Conservation (phyloP, 2,888 invertebrate species). For the Chromoteleia sp. region DNA sequence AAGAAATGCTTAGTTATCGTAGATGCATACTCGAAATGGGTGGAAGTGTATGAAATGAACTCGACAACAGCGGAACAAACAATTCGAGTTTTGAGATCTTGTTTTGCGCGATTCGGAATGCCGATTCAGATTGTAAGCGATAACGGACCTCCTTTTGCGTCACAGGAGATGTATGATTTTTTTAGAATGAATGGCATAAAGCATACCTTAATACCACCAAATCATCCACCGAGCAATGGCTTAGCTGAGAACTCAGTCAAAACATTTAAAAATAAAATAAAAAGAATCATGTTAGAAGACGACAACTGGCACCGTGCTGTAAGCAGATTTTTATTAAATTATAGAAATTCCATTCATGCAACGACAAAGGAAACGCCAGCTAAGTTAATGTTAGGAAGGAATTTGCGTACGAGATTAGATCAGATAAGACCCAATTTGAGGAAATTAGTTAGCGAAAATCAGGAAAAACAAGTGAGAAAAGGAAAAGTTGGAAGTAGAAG, state of each 20-base stretch:
- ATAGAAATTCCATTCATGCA: slow-evolving; percentile 43
- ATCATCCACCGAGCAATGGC: slow-evolving; percentile 66
- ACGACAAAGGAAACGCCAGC: slow-evolving; percentile 54
- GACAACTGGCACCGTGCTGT: neutral
- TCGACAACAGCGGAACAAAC: slow-evolving; percentile 52
- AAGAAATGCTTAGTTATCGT: slow-evolving; percentile 68
- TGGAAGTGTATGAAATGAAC: slow-evolving; percentile 67
- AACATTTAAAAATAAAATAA: slow-evolving; percentile 67
- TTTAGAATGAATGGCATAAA: slow-evolving; percentile 52
- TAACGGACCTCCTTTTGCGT: slow-evolving; percentile 68
- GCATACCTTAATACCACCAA: slow-evolving; percentile 61
- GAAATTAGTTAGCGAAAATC: neutral
- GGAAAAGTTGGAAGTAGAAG: neutral
- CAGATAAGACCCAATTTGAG: neutral
- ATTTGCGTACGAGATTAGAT: slow-evolving; percentile 34
- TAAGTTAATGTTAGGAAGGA: slow-evolving; percentile 46
- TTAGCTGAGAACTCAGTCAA: slow-evolving; percentile 69
- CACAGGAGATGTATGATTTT: slow-evolving; percentile 55
- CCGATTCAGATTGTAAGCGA: slow-evolving; percentile 66
- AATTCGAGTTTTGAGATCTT: slow-evolving; percentile 22
- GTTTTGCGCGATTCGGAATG: slow-evolving; percentile 52
- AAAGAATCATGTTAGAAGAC: neutral
- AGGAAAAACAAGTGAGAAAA: slow-evolving; percentile 8
- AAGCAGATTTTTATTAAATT: slow-evolving; percentile 24
- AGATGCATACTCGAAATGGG: slow-evolving; percentile 70